Conservation (phyloP, 1,140 invertebrate species). For the Drosophila santomea region DNA sequence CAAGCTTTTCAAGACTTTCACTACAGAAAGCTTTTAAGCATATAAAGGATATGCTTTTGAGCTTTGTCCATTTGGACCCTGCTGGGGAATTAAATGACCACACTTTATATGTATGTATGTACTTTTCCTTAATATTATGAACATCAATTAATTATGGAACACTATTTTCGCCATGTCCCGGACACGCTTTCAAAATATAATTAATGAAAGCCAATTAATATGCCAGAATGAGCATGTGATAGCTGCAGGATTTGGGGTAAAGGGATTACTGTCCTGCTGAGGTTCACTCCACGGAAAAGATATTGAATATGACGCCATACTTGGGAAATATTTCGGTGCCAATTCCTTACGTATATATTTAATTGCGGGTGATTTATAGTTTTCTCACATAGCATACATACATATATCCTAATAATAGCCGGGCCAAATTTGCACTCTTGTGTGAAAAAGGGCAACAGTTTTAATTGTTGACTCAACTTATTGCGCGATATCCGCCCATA, state of each 20-base stretch:
- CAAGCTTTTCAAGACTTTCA: not conserved
- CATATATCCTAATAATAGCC: constrained; percentile 32
- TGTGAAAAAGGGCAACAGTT: constrained; percentile 45
- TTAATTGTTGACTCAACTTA: constrained; percentile 57
- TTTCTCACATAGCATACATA: not conserved
- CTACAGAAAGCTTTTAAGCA: not conserved
- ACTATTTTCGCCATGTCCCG: constrained; percentile 46
- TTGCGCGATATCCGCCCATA: constrained; percentile 45
- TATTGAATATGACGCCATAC: constrained; percentile 32
- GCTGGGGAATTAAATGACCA: constrained; percentile 19
- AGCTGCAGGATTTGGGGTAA: constrained; percentile 12
- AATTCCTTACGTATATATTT: not conserved
- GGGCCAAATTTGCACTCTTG: constrained; percentile 23
- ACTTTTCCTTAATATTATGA: constrained; percentile 36
- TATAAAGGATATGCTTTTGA: not conserved
- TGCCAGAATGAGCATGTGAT: constrained; percentile 41
- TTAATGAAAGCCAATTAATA: constrained; percentile 75
- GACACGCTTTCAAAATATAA: constrained; percentile 64
- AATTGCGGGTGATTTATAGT: constrained; percentile 27
- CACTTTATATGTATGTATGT: constrained; percentile 7
- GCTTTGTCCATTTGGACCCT: constrained; percentile 15
- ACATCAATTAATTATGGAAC: constrained; percentile 63
- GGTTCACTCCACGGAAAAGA: not conserved
- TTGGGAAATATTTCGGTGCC: not conserved
- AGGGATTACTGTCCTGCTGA: constrained; percentile 21